Evolutionary conservation across 2,888 invertebrate species (phyloP), one percentile per base, ranked within the genome.

Genomic region (Drosophila neonasuta): DNA sequence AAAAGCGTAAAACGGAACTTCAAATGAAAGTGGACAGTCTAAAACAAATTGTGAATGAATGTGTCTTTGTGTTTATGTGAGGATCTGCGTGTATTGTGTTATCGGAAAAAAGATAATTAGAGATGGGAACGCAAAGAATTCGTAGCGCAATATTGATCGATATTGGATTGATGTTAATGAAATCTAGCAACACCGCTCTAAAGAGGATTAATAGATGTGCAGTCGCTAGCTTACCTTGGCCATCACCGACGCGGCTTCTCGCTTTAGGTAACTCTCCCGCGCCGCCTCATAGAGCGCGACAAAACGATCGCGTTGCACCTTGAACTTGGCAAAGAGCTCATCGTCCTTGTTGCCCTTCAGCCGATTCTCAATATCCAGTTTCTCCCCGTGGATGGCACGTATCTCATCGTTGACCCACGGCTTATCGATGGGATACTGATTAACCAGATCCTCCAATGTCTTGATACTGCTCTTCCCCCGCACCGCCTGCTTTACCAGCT

Each of bases 341-440:
- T 92, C 92, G 55, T 91, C 91, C 72, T 92, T 92, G 69, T 91
- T 90, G 50, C 91, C 91, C 73, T 90, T 91, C 5, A 91, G 80
- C 24, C 88, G 88, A 74, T 91, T 91, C 77, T 93, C 91, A 45
- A 93, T 90, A 72, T 93, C 92, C 59, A 93, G 91, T 78, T 93
- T 92, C 73, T 92, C 92, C 39, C 88, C 89, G 69, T 93, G 92
- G 79, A 93, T 93, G 5, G 87, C 89, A 75, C 92, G 92, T 48
- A 94, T 92, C 24, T 91, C 91, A 11, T 92, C 92, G 9, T 92
- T 92, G 6, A 94, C 92, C 93, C 93, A 94, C 0, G 93, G 92
- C 83, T 93, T 93, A 30, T 91, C 91, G 54, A 93, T 77, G 15
- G 90, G 89, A 83, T 91, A 91, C 52, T 91, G 91, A 78, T 90